Percentiles rank a stretch among this genome's conserved stretches.
Evolutionary conservation across 2,113 vertebrate species (phyloP).

Genomic region (Cynoglossus semilaevis): DNA sequence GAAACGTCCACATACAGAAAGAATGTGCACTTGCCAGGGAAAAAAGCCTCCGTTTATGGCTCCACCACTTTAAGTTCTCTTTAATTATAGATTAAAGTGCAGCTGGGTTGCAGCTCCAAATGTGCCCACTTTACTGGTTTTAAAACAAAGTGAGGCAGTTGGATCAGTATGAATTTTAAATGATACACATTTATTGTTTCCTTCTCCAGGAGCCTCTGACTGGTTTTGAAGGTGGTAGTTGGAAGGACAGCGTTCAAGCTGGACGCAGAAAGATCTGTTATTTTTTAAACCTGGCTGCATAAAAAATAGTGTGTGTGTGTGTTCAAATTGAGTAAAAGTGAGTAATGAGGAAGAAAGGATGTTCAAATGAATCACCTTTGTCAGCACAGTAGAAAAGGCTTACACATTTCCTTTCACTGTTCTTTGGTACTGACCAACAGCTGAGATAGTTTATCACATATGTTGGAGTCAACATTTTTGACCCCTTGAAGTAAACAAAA

Average conservation of each 20-base stretch:
- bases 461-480: not conserved
- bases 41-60: constrained; percentile 60
- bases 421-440: not conserved
- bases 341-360: not conserved
- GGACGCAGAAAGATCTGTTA: not conserved
- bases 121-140: constrained; percentile 31
- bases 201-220: constrained; percentile 3
- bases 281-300: too few relatives aligned
- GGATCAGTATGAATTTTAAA: constrained; percentile 20
- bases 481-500: too few relatives aligned
- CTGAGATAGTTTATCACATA: not conserved
- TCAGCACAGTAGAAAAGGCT: constrained; percentile 44
- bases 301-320: too few relatives aligned
- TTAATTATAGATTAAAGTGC: constrained; percentile 72
- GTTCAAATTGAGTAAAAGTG: not conserved
- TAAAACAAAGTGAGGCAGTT: constrained; percentile 34
- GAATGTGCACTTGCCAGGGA: constrained; percentile 30
- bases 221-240: not conserved
- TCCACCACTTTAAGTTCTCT: constrained; percentile 58
- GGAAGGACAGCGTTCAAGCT: constrained; percentile 27
- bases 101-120: constrained; percentile 43
- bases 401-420: constrained; percentile 45
- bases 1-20: constrained; percentile 20
- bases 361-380: constrained; percentile 9
- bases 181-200: constrained; percentile 24